Evolutionary conservation across 2,113 vertebrate genomes (phyloP).

Genomic region (Macrotus californicus): DNA sequence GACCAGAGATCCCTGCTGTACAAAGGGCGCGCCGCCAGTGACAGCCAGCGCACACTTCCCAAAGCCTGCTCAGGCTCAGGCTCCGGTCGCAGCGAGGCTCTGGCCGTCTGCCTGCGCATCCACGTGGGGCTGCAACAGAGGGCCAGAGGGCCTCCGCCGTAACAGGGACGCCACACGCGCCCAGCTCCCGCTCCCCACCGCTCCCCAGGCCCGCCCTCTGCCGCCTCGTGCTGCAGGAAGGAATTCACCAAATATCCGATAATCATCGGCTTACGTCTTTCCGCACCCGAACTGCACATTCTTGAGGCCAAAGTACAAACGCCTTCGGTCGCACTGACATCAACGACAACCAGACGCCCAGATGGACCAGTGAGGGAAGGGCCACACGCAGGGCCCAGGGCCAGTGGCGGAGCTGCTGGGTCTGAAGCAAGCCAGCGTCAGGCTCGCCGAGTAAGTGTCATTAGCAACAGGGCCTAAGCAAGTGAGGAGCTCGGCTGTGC

Average conservation of each 20-base stretch:
- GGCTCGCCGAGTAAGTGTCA: not conserved
- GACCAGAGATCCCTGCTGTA: not conserved
- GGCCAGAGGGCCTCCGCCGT: not conserved
- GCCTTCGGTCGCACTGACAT: not conserved
- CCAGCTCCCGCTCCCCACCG: too few species aligned
- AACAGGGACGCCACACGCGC: too few species aligned
- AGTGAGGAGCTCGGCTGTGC: not conserved
- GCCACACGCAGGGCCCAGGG: not conserved
- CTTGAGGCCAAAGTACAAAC: not conserved
- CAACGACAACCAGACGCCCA: not conserved
- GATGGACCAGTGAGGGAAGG: not conserved
- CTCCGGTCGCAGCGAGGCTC: rapidly evolving
- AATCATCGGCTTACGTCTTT: not conserved
- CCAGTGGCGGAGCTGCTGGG: rapidly evolving
- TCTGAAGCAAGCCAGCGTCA: not conserved
- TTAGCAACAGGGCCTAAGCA: not conserved
- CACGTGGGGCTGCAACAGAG: not conserved
- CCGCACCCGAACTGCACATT: not conserved
- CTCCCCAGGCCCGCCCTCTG: not conserved
- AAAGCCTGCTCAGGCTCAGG: not conserved
- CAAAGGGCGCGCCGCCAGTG: not conserved
- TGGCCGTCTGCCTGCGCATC: not conserved
- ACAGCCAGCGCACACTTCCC: not conserved
- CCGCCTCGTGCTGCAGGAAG: not conserved
- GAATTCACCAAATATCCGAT: not conserved